Evolutionary conservation across 2,113 vertebrate genomes (phyloP), one percentile per base, ranked within the genome.

Genomic region (Riparia riparia): DNA sequence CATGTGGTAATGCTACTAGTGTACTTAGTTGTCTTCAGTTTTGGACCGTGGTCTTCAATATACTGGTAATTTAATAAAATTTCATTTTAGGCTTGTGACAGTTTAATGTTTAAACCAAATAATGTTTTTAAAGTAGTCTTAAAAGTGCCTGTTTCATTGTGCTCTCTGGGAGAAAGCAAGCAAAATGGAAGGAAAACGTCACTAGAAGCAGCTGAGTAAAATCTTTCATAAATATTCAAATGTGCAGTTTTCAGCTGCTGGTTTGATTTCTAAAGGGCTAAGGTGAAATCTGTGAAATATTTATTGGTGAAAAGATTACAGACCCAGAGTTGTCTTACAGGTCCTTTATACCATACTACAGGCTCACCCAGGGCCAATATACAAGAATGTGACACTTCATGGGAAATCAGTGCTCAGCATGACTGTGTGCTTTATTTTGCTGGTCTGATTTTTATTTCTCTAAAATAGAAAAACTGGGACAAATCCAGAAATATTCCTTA

Each of bases 91-190:
- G 71, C 91, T 95, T 82, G 82, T 89, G 96, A 77, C 95, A 97
- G 91, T 95, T 97, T 94, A 91, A 95, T 96, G 94, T 92, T 97
- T 97, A 97, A 97, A 78, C 91, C 74, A 97, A 97, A 97, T 89
- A 89, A 69, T 95, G 89, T 92, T 96, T 97, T 89, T 79, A 96
- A 97, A 96, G 90, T 89, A 86, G 66, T 89, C 89, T 97, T 97
- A 84, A 92, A 97, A 94, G 78, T 95, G 77, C 78, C 82, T 56
- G 57, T 94, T 97, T 89, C 68, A 12, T 96, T 96, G 82, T 94
- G 93, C 87, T 95, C 63, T 74, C 76, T 95, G 96, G 82, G 83
- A 97, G 85, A 82, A 64, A 37, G 90, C 54, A 95, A 97, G 91
- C 65, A 70, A 86, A 76, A 49, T 13, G 85, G 79, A 97, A 90